phyloP scores from a whole-genome alignment of 2,888 invertebrate species.

The Polietes domitor region DNA sequence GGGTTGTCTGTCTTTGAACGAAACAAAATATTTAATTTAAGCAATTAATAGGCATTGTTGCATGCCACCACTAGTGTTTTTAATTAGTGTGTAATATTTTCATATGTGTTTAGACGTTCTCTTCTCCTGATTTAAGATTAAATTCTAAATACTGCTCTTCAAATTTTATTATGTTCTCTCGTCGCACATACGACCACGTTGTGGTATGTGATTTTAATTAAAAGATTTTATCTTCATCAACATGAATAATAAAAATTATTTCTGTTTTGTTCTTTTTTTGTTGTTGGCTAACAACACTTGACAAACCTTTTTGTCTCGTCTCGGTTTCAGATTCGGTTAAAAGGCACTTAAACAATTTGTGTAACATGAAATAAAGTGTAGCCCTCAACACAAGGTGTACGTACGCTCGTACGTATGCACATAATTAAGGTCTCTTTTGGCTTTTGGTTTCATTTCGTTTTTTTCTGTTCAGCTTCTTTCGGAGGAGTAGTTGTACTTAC shows the following conservation, averaged over 20 bases:
- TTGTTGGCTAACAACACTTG: constrained; percentile 17
- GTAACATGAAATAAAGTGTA: not conserved
- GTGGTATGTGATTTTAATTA: constrained; percentile 49
- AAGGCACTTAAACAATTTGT: not conserved
- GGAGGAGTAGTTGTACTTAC: too few relatives aligned
- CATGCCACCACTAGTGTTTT: too few relatives aligned
- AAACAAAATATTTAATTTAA: too few relatives aligned
- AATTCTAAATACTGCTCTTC: too few relatives aligned
- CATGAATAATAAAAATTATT: not conserved
- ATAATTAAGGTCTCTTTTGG: constrained; percentile 47
- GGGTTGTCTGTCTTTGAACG: too few relatives aligned
- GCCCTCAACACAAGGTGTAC: too few relatives aligned
- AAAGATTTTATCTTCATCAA: constrained; percentile 52
- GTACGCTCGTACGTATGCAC: not conserved
- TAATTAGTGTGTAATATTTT: too few relatives aligned
- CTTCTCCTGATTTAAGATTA: too few relatives aligned
- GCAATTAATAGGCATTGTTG: too few relatives aligned
- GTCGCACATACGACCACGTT: not conserved
- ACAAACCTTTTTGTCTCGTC: constrained; percentile 34
- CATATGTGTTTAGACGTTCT: too few relatives aligned
- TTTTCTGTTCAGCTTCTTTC: too few relatives aligned
- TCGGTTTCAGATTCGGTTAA: not conserved
- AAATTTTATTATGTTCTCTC: not conserved
- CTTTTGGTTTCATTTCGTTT: constrained; percentile 16
- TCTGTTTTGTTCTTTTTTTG: not conserved